A percentile compares a stretch with the other conserved stretches of the same genome.
Conservation (phyloP, 2,888 invertebrate genomes). For the Nephrotoma appendiculata region DNA sequence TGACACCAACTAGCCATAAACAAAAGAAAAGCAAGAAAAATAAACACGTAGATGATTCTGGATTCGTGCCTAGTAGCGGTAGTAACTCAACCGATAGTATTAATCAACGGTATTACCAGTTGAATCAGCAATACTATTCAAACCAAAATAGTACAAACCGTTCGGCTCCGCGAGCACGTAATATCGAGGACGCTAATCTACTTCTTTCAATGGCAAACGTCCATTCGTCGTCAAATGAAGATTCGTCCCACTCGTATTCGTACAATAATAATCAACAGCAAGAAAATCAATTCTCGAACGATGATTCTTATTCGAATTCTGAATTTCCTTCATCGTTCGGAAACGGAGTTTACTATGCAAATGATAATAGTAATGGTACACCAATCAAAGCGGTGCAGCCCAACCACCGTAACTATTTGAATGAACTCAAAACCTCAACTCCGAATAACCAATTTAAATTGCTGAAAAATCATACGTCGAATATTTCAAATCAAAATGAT, state of each 20-base stretch:
- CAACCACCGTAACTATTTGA: not conserved
- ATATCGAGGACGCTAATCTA: conserved; percentile 18
- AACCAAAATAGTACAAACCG: conserved; percentile 14
- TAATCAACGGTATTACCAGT: not conserved
- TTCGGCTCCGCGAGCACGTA: conserved; percentile 27
- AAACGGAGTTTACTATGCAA: conserved; percentile 6
- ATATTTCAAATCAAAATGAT: conserved; percentile 16
- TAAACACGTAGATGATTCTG: not conserved
- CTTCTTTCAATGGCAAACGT: conserved; percentile 17
- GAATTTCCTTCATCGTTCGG: conserved; percentile 12
- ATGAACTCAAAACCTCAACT: conserved; percentile 20
- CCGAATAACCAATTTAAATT: conserved; percentile 9
- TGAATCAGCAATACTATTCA: not conserved
- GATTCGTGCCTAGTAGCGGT: not conserved
- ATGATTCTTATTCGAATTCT: conserved; percentile 14
- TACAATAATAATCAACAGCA: conserved; percentile 3
- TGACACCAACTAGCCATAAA: not conserved
- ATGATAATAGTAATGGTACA: conserved; percentile 10
- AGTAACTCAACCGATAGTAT: conserved; percentile 1
- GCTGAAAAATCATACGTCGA: conserved; percentile 12
- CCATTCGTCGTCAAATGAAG: conserved; percentile 9
- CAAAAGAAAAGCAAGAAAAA: not conserved
- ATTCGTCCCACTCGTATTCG: conserved; percentile 4
- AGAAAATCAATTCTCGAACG: conserved; percentile 6
- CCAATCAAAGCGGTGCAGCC: conserved; percentile 3